phyloP scores from a whole-genome alignment of 2,113 vertebrate species.

The Sapajus apella region DNA sequence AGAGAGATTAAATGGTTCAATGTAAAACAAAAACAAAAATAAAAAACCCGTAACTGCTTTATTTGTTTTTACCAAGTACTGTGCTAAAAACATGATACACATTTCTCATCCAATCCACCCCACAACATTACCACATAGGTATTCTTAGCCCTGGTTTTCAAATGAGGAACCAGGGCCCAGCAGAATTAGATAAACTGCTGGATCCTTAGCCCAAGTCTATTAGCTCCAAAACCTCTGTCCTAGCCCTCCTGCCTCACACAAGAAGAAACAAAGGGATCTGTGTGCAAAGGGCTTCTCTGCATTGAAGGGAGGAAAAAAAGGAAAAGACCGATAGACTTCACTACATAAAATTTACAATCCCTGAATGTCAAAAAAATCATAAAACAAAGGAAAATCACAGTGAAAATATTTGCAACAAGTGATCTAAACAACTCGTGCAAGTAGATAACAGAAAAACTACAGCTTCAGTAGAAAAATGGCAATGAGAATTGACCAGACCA shows the following conservation, averaged over 20 bases:
- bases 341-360: neutral
- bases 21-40: neutral
- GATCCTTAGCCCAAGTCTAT: fast-evolving
- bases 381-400: neutral
- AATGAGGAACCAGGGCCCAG: neutral
- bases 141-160: neutral
- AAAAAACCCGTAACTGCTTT: too few species aligned
- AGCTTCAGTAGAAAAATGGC: neutral
- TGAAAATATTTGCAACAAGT: neutral
- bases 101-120: neutral
- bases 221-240: neutral
- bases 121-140: fast-evolving
- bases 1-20: neutral
- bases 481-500: neutral
- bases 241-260: neutral
- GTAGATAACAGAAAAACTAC: neutral
- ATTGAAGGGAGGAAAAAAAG: neutral
- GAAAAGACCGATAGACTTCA: neutral
- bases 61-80: neutral
- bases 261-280: neutral
- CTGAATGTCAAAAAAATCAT: neutral
- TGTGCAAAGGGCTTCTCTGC: neutral
- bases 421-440: neutral
- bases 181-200: neutral
- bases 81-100: neutral